Percentiles rank a stretch among this genome's conserved stretches.
phyloP scores from a whole-genome alignment of 2,888 invertebrate genomes.

The Schizaphis graminum region DNA sequence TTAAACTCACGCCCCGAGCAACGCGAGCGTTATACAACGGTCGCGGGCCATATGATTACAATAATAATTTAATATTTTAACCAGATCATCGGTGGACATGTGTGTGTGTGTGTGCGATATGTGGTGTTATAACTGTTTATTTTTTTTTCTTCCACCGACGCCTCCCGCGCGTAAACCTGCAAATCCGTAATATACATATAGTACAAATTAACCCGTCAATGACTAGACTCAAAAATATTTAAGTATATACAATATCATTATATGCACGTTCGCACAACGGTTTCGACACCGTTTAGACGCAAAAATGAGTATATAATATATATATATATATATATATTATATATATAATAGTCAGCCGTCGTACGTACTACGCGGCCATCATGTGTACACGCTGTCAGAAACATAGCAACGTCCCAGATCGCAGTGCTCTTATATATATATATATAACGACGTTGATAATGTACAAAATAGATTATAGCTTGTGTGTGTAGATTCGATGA shows the following conservation, averaged over 20 bases:
- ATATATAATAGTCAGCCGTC: not conserved
- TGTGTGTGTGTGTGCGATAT: not conserved
- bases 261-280: not conserved
- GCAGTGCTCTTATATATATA: not conserved
- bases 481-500: not conserved
- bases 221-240: not conserved
- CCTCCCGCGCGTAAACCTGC: not conserved
- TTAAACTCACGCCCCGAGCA: not conserved
- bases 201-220: slow-evolving; percentile 5
- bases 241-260: not conserved
- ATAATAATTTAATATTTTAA: not conserved
- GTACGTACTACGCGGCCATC: not conserved
- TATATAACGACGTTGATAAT: not conserved
- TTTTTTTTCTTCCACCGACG: not conserved
- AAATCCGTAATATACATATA: not conserved
- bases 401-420: not conserved
- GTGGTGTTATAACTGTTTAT: slow-evolving; percentile 8
- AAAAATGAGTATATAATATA: not conserved
- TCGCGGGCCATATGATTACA: not conserved
- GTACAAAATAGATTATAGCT: not conserved
- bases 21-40: not conserved
- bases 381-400: not conserved
- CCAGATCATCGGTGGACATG: not conserved
- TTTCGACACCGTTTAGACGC: not conserved
- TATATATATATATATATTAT: no score